Evolutionary conservation across 2,113 vertebrate species (phyloP), one percentile per base, ranked within the genome.

Genomic region (Monopterus albus): DNA sequence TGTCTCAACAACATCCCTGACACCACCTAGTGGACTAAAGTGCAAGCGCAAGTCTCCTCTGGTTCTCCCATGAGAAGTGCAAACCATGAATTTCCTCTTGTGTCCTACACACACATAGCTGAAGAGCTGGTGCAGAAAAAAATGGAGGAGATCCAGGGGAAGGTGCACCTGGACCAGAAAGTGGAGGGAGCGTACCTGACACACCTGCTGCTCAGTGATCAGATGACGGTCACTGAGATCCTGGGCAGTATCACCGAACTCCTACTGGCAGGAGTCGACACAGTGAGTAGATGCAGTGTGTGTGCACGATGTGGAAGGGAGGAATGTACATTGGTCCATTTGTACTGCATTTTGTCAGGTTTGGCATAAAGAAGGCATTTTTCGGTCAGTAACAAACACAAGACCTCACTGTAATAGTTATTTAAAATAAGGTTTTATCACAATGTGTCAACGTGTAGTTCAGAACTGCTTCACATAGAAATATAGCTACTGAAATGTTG

Each of bases 221-320:
- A 93, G 85, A 93, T 95, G 92, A 91, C 73, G 3, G 46, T 88
- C 23, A 79, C 74, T 0, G 93, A 95, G 81, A 89, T 95, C 57
- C 77, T 94, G 65, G 94, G 93, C 55, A 95, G 94, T 83, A 85
- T 95, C 45, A 92, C 92, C 0, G 94, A 95, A 29, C 87, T 95
- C 23, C 90, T 95, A 20, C 67, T 95, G 80, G 94, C 93, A 12
- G 94, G 94, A 57, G 94, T 95, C 2, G 94, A 95, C 87, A 95
- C 94, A 4, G 94, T 95, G 75, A 82, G 90, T 36, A 11, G 2
- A 53, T 2, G 1, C 10, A 13, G 42, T 10, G 39, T 18, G 40
- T 31, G 26, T 49, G 31, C n/a, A n/a, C n/a, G n/a, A n/a, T n/a
- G n/a, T n/a, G n/a, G n/a, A n/a, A n/a, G n/a, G n/a, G n/a, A n/a